These are phyloP conservation scores for Diloba caeruleocephala DNA, from an alignment of 2,888 invertebrate genomes.

Conservation along the genomic window DNA sequence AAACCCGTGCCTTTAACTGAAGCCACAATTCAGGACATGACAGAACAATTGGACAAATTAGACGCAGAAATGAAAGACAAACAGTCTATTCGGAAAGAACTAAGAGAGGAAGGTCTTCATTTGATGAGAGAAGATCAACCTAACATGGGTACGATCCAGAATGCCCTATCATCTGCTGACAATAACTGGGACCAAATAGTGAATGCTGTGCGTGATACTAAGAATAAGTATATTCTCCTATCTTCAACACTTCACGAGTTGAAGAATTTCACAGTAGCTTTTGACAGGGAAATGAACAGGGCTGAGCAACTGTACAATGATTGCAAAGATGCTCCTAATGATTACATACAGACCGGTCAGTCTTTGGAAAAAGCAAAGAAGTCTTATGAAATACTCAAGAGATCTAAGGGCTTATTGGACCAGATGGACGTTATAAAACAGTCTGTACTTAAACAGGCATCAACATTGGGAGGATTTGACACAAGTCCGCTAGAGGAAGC, in stretches of 20 bases:
- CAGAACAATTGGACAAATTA: conserved; percentile 87
- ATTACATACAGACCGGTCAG: conserved; percentile 92
- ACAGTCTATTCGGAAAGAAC: conserved; percentile 90
- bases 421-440: conserved; percentile 94
- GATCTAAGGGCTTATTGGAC: conserved; percentile 93
- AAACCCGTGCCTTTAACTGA: conserved; percentile 82
- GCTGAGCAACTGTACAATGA: conserved; percentile 91
- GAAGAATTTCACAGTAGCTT: conserved; percentile 92
- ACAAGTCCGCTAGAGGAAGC: conserved; percentile 89
- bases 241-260: conserved; percentile 93
- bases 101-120: conserved; percentile 94
- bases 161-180: conserved; percentile 93
- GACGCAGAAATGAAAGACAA: conserved; percentile 89
- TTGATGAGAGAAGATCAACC: conserved; percentile 95
- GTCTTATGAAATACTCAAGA: conserved; percentile 92
- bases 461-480: conserved; percentile 91
- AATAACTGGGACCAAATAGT: conserved; percentile 94
- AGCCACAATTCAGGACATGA: conserved; percentile 83
- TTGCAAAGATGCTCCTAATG: conserved; percentile 91
- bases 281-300: conserved; percentile 92
- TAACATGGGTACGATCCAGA: conserved; percentile 94
- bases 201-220: conserved; percentile 92
- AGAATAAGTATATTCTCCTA: conserved; percentile 92
- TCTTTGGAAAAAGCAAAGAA: conserved; percentile 93
- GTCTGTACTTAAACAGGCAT: conserved; percentile 91